phyloP scores from a whole-genome alignment of 2,888 invertebrate species.

The Protonemura montana region DNA sequence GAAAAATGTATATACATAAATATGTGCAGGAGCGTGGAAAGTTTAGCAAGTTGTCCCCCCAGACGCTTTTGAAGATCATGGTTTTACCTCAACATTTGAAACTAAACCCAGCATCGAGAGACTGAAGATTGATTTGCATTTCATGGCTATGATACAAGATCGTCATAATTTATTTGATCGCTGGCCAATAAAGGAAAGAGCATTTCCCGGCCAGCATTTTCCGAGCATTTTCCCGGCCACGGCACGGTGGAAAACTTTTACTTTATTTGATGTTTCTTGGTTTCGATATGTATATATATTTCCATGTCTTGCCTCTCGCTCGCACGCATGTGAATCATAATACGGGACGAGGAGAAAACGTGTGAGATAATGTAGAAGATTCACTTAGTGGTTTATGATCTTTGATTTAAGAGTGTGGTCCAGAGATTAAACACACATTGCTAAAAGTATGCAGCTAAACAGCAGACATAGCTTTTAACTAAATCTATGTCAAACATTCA shows the following conservation, averaged over 20 bases:
- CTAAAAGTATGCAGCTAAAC: neutral
- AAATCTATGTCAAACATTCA: neutral
- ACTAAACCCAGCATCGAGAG: neutral
- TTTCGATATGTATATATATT: neutral
- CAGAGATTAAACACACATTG: neutral
- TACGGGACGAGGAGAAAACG: neutral
- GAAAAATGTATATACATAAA: neutral
- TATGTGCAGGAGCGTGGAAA: neutral
- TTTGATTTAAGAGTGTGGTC: neutral
- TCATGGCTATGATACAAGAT: neutral
- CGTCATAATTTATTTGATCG: conserved; percentile 44
- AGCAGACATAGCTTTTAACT: neutral
- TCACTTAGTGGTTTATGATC: neutral
- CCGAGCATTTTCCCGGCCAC: no score
- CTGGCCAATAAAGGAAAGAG: conserved; percentile 43
- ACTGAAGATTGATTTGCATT: conserved; percentile 32
- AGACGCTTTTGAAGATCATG: neutral
- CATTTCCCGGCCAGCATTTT: no score
- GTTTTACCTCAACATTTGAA: neutral
- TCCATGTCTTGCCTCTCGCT: neutral
- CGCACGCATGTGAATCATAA: neutral
- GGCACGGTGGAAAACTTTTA: conserved; percentile 33
- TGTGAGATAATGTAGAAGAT: conserved; percentile 14
- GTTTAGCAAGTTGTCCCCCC: conserved; percentile 18
- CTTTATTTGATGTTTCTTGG: conserved; percentile 39